Evolutionary conservation across 2,888 invertebrate genomes (phyloP), one percentile per base, ranked within the genome.

Genomic region (Aproaerema taeniolella): DNA sequence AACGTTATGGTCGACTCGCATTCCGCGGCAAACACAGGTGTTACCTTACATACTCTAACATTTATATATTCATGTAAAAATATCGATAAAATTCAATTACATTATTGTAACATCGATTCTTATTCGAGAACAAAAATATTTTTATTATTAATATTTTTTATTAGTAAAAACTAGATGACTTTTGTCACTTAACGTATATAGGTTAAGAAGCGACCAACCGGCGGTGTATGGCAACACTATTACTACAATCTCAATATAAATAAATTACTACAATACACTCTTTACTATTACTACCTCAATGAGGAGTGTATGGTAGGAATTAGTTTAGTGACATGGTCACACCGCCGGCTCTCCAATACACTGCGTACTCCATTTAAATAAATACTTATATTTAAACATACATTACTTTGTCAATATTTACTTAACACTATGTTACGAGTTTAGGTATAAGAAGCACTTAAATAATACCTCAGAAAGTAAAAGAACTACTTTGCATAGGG

Each of bases 41-140:
- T 75, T 76, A 70, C 35, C 38, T 55, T 60, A 71, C 63, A 53
- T 61, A 65, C 48, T 53, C 74, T 78, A 74, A 65, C 61, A 64
- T 65, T 74, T 69, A 58, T 31, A 31, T 41, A 43, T 14, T 39
- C 16, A 32, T 67, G 77, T 78, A 80, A 73, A 82, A 80, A 81
- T 80, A 78, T 76, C 67, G 68, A 76, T 77, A 80, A 79, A 69
- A 77, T 78, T 79, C 70, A 74, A 68, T 76, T 74, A 74, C 64
- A 71, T 64, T 68, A 74, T 61, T 64, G 68, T 76, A 79, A 81
- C 68, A 68, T 61, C 55, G 68, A 58, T 63, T 67, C 71, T 70
- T 78, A 74, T 76, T 74, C 68, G 80, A 82, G 81, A 78, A 76
- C 75, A 76, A 82, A 80, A 80, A 79, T 78, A 76, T 71, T 70